These are phyloP conservation scores for Microchirus variegatus DNA, from an alignment of 2,797 vertebrate species.

Conservation along the genomic window DNA sequence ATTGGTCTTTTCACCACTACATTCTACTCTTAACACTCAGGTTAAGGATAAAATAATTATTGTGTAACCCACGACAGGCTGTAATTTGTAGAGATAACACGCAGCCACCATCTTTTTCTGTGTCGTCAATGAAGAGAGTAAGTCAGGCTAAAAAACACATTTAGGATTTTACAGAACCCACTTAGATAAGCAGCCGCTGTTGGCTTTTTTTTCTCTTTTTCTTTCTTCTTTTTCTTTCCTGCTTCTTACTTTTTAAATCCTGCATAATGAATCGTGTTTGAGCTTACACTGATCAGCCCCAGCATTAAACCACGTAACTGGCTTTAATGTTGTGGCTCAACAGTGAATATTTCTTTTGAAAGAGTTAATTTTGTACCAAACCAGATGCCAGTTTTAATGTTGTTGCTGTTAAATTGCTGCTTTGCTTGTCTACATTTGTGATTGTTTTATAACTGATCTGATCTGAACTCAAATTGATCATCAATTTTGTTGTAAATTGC, in stretches of 20 bases:
- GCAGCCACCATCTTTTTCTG: neutral
- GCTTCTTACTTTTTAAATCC: neutral
- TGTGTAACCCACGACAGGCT: conserved; percentile 54
- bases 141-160: no score
- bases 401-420: neutral
- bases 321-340: no score
- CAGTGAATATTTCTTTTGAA: no score
- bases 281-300: conserved; percentile 9
- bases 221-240: no score
- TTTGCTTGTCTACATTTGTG: conserved; percentile 15
- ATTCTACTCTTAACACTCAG: conserved; percentile 55
- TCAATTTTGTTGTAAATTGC: no score
- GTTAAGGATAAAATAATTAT: conserved; percentile 66
- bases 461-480: no score
- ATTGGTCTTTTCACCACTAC: conserved; percentile 46
- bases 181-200: neutral
- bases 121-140: neutral
- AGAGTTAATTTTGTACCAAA: no score
- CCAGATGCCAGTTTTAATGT: no score
- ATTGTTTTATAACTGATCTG: neutral
- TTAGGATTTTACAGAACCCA: conserved; percentile 1
- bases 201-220: neutral
- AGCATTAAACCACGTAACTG: no score
- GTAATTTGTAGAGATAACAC: conserved; percentile 57
- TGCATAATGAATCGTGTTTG: conserved; percentile 3